Conservation (phyloP, 2,888 invertebrate species). For the Kuschelorhynchus macadamiae region DNA sequence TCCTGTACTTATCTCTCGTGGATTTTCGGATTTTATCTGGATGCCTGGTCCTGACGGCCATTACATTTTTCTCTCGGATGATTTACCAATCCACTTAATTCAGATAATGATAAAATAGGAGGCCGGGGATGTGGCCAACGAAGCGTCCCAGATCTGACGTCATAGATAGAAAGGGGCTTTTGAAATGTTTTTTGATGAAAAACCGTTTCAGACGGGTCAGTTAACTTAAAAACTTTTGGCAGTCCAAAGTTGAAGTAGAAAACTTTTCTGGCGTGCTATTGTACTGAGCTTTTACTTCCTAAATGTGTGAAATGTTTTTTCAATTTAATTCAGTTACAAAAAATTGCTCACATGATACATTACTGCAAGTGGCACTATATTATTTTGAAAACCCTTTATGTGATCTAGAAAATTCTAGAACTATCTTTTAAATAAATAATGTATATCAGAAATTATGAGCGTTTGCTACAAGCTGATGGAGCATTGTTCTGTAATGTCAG, state of each 20-base stretch:
- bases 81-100: constrained; percentile 53
- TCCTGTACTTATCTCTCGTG: not conserved
- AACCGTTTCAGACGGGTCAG: constrained; percentile 35
- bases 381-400: no score
- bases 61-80: constrained; percentile 52
- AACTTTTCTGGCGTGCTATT: not conserved
- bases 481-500: no score
- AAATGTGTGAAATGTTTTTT: no score
- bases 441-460: no score
- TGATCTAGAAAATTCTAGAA: no score
- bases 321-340: no score
- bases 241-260: constrained; percentile 13
- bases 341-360: no score
- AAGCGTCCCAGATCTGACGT: constrained; percentile 44
- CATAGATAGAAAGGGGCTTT: constrained; percentile 40
- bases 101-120: constrained; percentile 52
- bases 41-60: constrained; percentile 49
- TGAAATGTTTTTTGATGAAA: constrained; percentile 33
- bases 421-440: no score
- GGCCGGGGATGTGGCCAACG: constrained; percentile 43
- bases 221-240: constrained; percentile 26
- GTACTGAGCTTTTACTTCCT: no score
- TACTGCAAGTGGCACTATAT: no score
- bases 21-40: constrained; percentile 39
- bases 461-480: no score